Base-by-base conservation (phyloP, 1,140 invertebrate genomes). In the Eupristina koningsbergeri region DNA sequence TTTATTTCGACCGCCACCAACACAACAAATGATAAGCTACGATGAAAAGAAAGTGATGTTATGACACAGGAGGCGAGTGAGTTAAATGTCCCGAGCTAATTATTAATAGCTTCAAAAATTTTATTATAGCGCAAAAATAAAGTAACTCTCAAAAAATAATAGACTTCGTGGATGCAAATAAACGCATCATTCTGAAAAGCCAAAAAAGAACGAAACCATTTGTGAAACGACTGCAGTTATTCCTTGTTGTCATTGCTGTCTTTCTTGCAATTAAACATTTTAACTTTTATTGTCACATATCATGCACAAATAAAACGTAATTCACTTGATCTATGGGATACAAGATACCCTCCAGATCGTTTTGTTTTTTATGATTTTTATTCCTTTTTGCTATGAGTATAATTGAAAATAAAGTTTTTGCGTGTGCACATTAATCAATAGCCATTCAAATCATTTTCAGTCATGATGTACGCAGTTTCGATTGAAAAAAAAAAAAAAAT, bases 101-200 rank as follows among this genome's bases (percentile, higher is more conserved):
- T 75, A 82, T 82, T 82, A 82, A 76, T 82, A 82, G 67, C 45
- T 15, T 31, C 34, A 29, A 39, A 74, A 61, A n/a, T 64, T 82
- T 76, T 31, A n/a, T 75, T 82, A 75, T 75, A 63, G 22, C n/a
- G 58, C 45, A 15, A 39, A 74, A 78, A 84, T 82, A 77, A 81
- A 77, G 50, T 74, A 73, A 50, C 29, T 80, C 71, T 39, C 34
- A 58, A 75, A 82, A 53, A 81, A 85, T 81, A 81, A 85, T 71
- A 83, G 78, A 84, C 22, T 22, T 39, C 34, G 81, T 58, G 41
- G 77, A 78, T 79, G 41, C 50, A 82, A 82, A 79, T 81, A 79
- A 58, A 82, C 11, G n/a, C n/a, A n/a, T n/a, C n/a, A n/a, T 36
- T n/a, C 31, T 47, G 50, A 73, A 80, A 58, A 80, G 71, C 53